These are phyloP conservation scores for Thalpophila matura DNA, from an alignment of 2,888 invertebrate species.

Conservation along the genomic window DNA sequence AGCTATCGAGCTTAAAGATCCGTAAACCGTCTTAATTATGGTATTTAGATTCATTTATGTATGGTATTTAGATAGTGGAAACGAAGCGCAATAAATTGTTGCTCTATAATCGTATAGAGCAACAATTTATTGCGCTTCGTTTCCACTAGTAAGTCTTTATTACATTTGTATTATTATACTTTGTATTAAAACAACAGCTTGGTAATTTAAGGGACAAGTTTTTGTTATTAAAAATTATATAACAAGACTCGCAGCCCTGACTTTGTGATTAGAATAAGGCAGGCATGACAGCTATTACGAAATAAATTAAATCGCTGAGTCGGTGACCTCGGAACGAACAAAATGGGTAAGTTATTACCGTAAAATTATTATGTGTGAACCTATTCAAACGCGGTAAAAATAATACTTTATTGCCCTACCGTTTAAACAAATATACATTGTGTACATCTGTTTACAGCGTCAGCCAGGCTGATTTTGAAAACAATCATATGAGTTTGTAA, in stretches of 20 bases:
- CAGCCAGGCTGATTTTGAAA: slow-evolving; percentile 25
- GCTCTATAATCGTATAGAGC: slow-evolving; percentile 26
- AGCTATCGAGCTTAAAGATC: slow-evolving; percentile 39
- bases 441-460: slow-evolving; percentile 26
- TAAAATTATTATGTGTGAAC: slow-evolving; percentile 32
- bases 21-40: slow-evolving; percentile 16
- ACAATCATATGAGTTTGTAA: slow-evolving; percentile 36
- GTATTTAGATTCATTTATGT: slow-evolving; percentile 26
- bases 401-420: slow-evolving; percentile 42
- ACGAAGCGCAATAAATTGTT: too few relatives aligned
- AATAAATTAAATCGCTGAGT: slow-evolving; percentile 13
- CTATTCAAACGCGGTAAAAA: slow-evolving; percentile 25
- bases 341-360: not conserved
- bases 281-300: not conserved
- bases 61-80: too few relatives aligned
- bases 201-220: slow-evolving; percentile 34
- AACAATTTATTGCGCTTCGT: slow-evolving; percentile 26
- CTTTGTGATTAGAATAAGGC: slow-evolving; percentile 15
- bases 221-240: slow-evolving; percentile 9
- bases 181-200: slow-evolving; percentile 43
- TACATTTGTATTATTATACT: slow-evolving; percentile 48
- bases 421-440: slow-evolving; percentile 44
- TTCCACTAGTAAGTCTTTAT: slow-evolving; percentile 47
- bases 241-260: not conserved
- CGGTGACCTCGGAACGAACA: slow-evolving; percentile 2